Conservation (phyloP, 2,797 vertebrate genomes). For the Semaprochilodus insignis region DNA sequence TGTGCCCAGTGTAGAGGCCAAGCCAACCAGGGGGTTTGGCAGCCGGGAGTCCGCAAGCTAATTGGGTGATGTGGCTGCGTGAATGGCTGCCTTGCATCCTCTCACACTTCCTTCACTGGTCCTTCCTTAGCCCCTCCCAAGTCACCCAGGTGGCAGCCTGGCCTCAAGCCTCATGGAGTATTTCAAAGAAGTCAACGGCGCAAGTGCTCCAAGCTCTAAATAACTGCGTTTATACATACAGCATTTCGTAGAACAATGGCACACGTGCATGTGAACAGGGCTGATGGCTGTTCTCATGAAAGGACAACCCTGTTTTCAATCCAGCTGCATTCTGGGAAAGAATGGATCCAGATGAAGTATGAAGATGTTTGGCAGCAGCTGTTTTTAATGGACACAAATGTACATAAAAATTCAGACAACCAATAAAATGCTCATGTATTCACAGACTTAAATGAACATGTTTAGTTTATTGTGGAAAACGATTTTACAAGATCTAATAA, state of each 20-base stretch:
- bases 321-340: neutral
- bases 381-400: neutral
- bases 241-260: neutral
- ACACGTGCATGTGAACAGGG: neutral
- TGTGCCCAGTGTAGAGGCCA: slow-evolving; percentile 68
- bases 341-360: neutral
- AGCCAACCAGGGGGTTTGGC: slow-evolving; percentile 69
- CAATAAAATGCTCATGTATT: too few relatives aligned
- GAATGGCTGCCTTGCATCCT: slow-evolving; percentile 45
- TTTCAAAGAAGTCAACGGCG: neutral
- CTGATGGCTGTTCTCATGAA: neutral
- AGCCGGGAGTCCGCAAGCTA: slow-evolving; percentile 70
- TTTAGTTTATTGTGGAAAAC: neutral
- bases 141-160: slow-evolving; percentile 31
- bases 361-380: neutral
- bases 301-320: neutral
- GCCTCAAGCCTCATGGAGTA: neutral
- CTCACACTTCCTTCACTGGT: slow-evolving; percentile 10
- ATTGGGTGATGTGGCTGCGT: slow-evolving; percentile 18
- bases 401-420: neutral
- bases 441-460: neutral
- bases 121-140: slow-evolving; percentile 12
- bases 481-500: neutral
- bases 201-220: neutral
- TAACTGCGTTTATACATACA: slow-evolving; percentile 1